Evolutionary conservation across 1,140 invertebrate genomes (phyloP).

Genomic region (Anadara kagoshimensis): DNA sequence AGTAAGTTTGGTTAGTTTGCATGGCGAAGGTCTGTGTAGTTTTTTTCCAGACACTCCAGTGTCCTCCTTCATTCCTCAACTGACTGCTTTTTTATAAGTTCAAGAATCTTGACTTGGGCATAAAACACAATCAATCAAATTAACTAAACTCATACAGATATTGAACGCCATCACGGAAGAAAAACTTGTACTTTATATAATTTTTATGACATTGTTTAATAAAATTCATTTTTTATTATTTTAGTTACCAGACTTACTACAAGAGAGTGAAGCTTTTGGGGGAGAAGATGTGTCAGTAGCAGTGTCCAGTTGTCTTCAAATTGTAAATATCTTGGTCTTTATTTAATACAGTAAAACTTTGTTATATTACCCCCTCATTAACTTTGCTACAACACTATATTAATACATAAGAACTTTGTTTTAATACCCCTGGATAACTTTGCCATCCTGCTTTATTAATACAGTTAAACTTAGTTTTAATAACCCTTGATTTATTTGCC

Average conservation of each 20-base stretch:
- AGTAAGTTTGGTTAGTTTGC: too few species aligned
- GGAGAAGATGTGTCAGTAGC: slow-evolving; percentile 98
- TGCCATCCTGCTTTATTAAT: too few species aligned
- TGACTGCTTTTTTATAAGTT: too few species aligned
- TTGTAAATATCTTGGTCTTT: slow-evolving; percentile 49
- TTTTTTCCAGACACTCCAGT: too few species aligned
- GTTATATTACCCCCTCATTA: neutral
- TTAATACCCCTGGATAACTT: too few species aligned
- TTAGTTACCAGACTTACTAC: slow-evolving; percentile 93
- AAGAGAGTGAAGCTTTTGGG: slow-evolving; percentile 97
- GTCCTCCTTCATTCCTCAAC: too few species aligned
- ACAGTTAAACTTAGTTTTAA: neutral
- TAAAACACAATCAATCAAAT: neutral
- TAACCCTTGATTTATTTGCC: neutral
- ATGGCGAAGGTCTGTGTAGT: too few species aligned
- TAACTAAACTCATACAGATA: neutral
- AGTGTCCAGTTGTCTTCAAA: slow-evolving; percentile 93
- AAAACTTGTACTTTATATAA: neutral
- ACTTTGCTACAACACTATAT: neutral
- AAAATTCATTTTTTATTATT: slow-evolving; percentile 70
- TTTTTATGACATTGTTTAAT: neutral
- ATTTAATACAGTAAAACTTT: neutral
- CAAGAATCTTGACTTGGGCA: too few species aligned
- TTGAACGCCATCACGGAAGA: neutral
- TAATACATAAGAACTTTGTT: neutral